Evolutionary conservation across 2,113 vertebrate genomes (phyloP).

Genomic region (Semnopithecus entellus): DNA sequence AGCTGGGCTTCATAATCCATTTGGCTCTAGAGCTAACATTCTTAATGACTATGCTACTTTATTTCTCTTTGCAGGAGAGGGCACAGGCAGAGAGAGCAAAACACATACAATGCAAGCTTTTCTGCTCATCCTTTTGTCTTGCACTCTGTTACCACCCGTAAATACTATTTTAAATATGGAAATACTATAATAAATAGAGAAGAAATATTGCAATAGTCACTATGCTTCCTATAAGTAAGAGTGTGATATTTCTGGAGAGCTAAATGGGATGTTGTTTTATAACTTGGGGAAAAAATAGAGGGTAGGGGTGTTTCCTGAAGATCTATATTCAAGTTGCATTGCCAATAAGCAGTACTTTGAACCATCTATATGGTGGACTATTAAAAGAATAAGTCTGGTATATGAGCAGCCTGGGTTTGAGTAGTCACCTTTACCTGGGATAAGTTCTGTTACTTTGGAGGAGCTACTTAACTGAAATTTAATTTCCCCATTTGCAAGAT

Average conservation of each 20-base stretch:
- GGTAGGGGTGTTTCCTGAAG: background rate
- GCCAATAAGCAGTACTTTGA: background rate
- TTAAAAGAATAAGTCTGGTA: background rate
- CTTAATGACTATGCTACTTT: background rate
- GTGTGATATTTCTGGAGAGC: background rate
- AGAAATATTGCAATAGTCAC: background rate
- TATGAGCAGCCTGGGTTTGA: background rate
- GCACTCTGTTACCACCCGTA: fast-evolving
- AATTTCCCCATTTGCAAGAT: background rate
- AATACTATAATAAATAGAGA: background rate
- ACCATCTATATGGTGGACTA: background rate
- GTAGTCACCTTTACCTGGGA: too few species aligned
- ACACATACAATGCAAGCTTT: background rate
- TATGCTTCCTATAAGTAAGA: background rate
- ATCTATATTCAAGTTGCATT: background rate
- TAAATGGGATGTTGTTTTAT: background rate
- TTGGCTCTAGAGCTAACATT: background rate
- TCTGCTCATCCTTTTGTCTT: background rate
- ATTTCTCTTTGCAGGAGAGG: background rate
- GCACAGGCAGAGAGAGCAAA: background rate
- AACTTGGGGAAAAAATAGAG: background rate
- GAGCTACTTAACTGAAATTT: background rate
- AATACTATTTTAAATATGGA: background rate
- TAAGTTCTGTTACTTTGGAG: background rate
- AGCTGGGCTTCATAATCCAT: background rate